Conservation (phyloP, 2,888 invertebrate genomes). For the Chymomyza caudatula region DNA sequence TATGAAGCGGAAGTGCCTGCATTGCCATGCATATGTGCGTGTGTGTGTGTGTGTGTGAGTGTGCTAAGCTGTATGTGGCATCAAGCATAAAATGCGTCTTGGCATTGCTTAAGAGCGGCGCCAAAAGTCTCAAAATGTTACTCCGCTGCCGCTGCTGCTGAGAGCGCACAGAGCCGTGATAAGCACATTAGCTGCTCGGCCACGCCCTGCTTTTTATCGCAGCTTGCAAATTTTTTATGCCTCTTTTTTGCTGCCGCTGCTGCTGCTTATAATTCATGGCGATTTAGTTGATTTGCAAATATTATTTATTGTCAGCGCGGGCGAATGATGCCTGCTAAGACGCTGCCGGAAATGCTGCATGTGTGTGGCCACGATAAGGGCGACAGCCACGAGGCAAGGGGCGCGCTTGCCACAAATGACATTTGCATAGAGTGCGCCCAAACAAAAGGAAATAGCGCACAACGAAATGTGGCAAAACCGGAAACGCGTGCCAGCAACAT, state of each 20-base stretch:
- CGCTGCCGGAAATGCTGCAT: conserved; percentile 17
- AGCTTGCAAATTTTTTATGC: conserved; percentile 27
- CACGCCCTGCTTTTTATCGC: conserved; percentile 39
- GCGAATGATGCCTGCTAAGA: conserved; percentile 16
- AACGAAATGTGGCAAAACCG: conserved; percentile 32
- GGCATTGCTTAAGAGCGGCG: conserved; percentile 15
- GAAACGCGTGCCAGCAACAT: conserved; percentile 61
- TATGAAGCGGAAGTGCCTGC: conserved; percentile 32
- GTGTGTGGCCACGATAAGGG: conserved; percentile 54
- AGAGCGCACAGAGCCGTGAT: conserved; percentile 14
- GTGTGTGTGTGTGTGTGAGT: conserved; percentile 2
- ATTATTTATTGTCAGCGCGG: conserved; percentile 73
- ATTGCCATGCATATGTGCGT: conserved; percentile 15
- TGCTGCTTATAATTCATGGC: conserved; percentile 55
- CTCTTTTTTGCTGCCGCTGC: not conserved
- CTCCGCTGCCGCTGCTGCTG: conserved; percentile 12
- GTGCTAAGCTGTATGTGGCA: conserved; percentile 39
- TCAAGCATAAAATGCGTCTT: conserved; percentile 53
- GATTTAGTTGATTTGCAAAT: conserved; percentile 66
- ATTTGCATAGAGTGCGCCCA: conserved; percentile 56
- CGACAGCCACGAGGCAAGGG: not conserved
- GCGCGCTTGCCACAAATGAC: conserved; percentile 18
- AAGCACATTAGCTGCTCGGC: conserved; percentile 33
- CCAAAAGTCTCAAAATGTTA: conserved; percentile 20
- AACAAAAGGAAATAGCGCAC: conserved; percentile 37